A percentile compares a stretch with the other conserved stretches of the same genome.
These are phyloP conservation scores for Nephrocerus scutellatus DNA, from an alignment of 2,888 invertebrate species.

Conservation along the genomic window DNA sequence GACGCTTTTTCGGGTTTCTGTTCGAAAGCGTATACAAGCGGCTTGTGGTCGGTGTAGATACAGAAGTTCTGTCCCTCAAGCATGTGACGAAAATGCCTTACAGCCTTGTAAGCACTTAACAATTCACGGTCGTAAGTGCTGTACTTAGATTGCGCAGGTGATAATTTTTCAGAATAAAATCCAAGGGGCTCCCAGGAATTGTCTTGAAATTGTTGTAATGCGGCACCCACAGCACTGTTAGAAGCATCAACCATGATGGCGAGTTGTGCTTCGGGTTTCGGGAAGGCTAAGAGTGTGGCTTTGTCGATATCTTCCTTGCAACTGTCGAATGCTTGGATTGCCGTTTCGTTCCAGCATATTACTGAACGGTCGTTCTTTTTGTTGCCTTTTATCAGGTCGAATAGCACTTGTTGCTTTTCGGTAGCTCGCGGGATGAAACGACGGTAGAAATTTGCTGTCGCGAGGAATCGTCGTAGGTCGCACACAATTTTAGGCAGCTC, in stretches of 20 bases:
- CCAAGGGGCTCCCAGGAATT: constrained; percentile 1
- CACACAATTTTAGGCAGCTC: constrained; percentile 14
- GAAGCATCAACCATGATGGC: constrained; percentile 18
- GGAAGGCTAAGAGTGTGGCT: constrained; percentile 10
- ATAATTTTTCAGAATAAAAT: constrained; percentile 2
- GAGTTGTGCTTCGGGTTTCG: constrained; percentile 9
- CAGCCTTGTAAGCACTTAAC: constrained; percentile 13
- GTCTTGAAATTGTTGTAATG: constrained; percentile 7
- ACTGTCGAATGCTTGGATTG: constrained; percentile 7
- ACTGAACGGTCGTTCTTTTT: constrained; percentile 18
- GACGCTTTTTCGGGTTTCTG: constrained; percentile 30
- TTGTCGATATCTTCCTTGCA: constrained; percentile 12
- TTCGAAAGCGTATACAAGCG: constrained; percentile 32
- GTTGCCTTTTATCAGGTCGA: constrained; percentile 10
- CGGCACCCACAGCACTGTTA: constrained; percentile 11
- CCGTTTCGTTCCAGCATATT: constrained; percentile 10
- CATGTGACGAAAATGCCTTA: constrained; percentile 22
- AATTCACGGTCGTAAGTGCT: constrained; percentile 15
- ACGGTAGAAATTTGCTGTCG: constrained; percentile 21
- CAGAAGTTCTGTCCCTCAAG: constrained; percentile 36
- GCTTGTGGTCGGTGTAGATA: constrained; percentile 39
- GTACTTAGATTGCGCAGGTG: constrained; percentile 10
- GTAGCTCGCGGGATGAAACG: constrained; percentile 15
- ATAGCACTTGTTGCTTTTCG: constrained; percentile 7
- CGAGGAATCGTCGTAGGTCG: constrained; percentile 23